phyloP scores from a whole-genome alignment of 2,888 invertebrate genomes.

The Diaphora mendica region DNA sequence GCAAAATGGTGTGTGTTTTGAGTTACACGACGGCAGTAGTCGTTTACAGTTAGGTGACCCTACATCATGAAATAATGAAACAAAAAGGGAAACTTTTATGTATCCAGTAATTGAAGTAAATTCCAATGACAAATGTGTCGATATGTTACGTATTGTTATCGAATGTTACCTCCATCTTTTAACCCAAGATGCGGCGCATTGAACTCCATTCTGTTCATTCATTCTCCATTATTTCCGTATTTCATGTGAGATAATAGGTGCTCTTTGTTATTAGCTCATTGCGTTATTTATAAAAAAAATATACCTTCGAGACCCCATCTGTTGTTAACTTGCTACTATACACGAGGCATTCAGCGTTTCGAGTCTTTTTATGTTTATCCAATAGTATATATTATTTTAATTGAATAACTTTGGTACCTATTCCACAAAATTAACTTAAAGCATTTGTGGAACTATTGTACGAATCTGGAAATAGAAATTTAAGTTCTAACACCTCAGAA shows the following conservation, averaged over 20 bases:
- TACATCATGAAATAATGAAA: neutral
- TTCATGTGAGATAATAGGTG: slow-evolving; percentile 53
- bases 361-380: neutral
- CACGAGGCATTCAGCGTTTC: neutral
- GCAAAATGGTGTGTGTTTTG: too few species aligned
- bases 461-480: neutral
- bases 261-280: slow-evolving; percentile 24
- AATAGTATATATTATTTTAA: neutral
- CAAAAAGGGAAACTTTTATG: neutral
- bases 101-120: slow-evolving; percentile 3
- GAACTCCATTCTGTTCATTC: slow-evolving; percentile 70
- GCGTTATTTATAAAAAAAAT: slow-evolving; percentile 1
- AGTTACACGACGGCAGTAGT: too few species aligned
- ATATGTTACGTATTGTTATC: slow-evolving; percentile 2
- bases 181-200: slow-evolving; percentile 57
- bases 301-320: neutral
- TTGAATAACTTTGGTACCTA: neutral
- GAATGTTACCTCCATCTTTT: slow-evolving; percentile 18
- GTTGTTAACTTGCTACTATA: neutral
- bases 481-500: neutral
- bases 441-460: neutral
- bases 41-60: too few species aligned
- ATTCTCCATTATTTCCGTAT: slow-evolving; percentile 67
- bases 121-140: neutral
- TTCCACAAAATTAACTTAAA: neutral